phyloP scores from a whole-genome alignment of 2,888 invertebrate species.

The Caenorhabditis doughertyi region DNA sequence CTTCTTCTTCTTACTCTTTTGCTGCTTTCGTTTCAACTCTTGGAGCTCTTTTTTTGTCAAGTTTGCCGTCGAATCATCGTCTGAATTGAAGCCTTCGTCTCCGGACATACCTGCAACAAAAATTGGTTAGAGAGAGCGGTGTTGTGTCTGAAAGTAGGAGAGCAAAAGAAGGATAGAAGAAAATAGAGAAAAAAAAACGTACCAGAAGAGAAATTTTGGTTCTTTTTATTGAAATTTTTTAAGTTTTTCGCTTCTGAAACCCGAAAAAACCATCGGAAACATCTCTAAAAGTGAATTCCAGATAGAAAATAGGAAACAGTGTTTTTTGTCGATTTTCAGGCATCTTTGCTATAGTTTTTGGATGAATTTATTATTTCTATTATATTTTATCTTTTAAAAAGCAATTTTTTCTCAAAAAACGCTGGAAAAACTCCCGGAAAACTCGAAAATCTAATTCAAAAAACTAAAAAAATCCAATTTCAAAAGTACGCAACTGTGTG shows the following conservation, averaged over 20 bases:
- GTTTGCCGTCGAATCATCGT: constrained; percentile 55
- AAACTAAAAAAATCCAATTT: background rate
- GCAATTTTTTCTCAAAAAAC: background rate
- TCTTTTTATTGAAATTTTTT: no score
- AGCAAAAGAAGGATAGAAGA: background rate
- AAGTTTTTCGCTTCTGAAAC: no score
- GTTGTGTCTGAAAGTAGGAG: background rate
- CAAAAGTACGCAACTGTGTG: background rate
- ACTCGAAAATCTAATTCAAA: background rate
- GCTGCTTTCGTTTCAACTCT: constrained; percentile 61
- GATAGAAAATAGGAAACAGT: no score
- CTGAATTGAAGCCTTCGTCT: constrained; percentile 50
- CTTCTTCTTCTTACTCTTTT: constrained; percentile 81
- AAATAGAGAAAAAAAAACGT: background rate
- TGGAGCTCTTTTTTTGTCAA: constrained; percentile 71
- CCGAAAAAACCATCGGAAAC: no score
- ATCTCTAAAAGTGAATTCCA: no score
- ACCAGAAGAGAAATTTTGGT: no score
- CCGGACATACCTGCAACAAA: constrained; percentile 44
- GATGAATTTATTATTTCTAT: no score
- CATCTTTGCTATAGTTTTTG: no score
- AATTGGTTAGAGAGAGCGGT: no score
- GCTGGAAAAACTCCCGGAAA: background rate
- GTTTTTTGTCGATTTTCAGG: no score
- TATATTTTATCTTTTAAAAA: background rate